Evolutionary conservation across 1,140 invertebrate species (phyloP), one percentile per base, ranked within the genome.

Genomic region (Drosophila navojoa): DNA sequence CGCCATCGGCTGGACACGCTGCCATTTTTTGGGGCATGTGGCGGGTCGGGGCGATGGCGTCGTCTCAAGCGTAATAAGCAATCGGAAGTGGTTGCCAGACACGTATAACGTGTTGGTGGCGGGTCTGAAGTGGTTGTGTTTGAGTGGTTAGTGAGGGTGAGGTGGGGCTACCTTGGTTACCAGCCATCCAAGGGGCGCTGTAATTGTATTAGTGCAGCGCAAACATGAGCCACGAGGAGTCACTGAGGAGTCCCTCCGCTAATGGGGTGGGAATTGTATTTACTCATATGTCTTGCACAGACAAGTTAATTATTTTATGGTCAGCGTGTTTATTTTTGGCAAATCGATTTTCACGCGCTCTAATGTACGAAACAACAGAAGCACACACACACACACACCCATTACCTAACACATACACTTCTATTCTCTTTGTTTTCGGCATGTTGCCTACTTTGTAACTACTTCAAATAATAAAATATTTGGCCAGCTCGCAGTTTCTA

Each of bases 231-330:
- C 79, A 71, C 49, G 45, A 47, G 35, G 15, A 42, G 45, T 3
- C 29, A 38, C 16, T 25, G 40, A 6, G 16, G 50, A 40, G 55
- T n/a, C n/a, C 25, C 22, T 15, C 7, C 52, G 52, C 16, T 9
- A 29, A 15, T n/a, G 11, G 35, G 16, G 19, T 60, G 64, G 55
- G 53, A 69, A 69, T 66, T 84, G 84, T 87, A 71, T 82, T 86
- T 87, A 82, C 81, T 76, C 82, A 87, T 82, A 86, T 89, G 84
- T 80, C 85, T 74, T 87, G 79, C 70, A 77, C 82, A 89, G 84
- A 89, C 85, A 89, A 84, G 79, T 89, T 89, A 89, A 89, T 89
- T 89, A 89, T 89, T 89, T 89, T 76, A 61, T 77, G 66, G 55
- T 70, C 64, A 49, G 42, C 50, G 75, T 82, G 77, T 80, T 90